A percentile compares a stretch with the other conserved stretches of the same genome.
Evolutionary conservation across 2,113 vertebrate genomes (phyloP).

Genomic region (Balaenoptera acutorostrata): DNA sequence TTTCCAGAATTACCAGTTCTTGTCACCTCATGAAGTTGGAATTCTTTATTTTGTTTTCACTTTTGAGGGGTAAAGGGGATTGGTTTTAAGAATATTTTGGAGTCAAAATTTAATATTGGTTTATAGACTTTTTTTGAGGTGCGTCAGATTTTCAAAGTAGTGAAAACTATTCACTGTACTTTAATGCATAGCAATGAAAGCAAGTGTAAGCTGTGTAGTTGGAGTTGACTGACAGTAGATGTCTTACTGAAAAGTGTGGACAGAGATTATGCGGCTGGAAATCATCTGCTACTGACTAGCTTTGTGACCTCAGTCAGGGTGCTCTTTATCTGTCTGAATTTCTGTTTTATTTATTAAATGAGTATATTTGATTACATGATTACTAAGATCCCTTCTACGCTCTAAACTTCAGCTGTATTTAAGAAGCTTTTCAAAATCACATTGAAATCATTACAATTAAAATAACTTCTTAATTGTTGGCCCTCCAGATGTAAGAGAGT

Average conservation of each 20-base stretch:
- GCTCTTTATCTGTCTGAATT: background rate
- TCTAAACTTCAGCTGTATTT: background rate
- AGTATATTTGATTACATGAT: background rate
- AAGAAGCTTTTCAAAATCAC: slow-evolving; percentile 40
- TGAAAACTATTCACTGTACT: background rate
- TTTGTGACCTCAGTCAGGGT: background rate
- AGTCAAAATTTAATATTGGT: background rate
- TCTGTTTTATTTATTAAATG: background rate
- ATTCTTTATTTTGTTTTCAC: background rate
- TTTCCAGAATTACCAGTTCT: background rate
- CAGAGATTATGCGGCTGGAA: background rate
- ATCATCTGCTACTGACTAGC: background rate
- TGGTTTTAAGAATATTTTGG: background rate
- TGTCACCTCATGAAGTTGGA: background rate
- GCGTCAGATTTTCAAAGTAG: background rate
- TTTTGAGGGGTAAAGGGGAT: background rate
- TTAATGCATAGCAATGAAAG: background rate
- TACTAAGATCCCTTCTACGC: background rate
- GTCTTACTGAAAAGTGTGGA: background rate
- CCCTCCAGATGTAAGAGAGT: background rate
- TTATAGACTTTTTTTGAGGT: background rate
- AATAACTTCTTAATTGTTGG: background rate
- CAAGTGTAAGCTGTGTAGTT: background rate
- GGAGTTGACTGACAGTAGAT: background rate
- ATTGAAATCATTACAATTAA: background rate